phyloP scores from a whole-genome alignment of 2,888 invertebrate species.

The Neria commutata region DNA sequence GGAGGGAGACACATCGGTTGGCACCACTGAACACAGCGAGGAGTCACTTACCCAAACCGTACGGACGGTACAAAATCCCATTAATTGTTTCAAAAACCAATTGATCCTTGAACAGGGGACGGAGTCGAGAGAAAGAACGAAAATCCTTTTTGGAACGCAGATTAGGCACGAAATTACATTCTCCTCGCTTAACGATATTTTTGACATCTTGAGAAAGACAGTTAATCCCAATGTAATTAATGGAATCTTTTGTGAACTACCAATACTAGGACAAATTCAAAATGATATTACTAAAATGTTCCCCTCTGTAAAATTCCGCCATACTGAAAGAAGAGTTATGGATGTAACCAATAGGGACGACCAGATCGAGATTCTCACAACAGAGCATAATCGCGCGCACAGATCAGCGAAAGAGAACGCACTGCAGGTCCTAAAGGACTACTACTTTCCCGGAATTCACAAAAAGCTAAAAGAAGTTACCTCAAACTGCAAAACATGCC shows the following conservation, averaged over 20 bases:
- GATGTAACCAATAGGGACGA: not conserved
- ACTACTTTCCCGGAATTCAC: constrained; percentile 11
- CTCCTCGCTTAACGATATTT: not conserved
- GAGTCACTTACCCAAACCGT: not conserved
- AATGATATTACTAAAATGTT: not conserved
- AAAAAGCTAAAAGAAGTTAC: constrained; percentile 10
- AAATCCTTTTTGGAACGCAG: not conserved
- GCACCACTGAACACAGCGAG: not conserved
- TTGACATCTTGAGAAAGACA: not conserved
- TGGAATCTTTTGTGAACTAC: not conserved
- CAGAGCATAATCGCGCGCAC: constrained; percentile 14
- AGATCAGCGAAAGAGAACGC: constrained; percentile 8
- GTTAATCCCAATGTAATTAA: no score
- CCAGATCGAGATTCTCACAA: not conserved
- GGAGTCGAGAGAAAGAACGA: not conserved
- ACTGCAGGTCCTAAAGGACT: constrained; percentile 15
- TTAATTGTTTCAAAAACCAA: not conserved
- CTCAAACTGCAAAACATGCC: constrained; percentile 18
- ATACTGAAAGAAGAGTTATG: no score
- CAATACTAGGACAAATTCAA: not conserved
- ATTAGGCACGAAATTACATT: not conserved
- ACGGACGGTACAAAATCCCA: not conserved
- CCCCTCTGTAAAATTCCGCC: not conserved
- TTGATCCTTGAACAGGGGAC: not conserved
- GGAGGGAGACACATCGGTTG: not conserved